A percentile compares a stretch with the other conserved stretches of the same genome.
Conservation (phyloP, 2,888 invertebrate species). For the Brenthis daphne region DNA sequence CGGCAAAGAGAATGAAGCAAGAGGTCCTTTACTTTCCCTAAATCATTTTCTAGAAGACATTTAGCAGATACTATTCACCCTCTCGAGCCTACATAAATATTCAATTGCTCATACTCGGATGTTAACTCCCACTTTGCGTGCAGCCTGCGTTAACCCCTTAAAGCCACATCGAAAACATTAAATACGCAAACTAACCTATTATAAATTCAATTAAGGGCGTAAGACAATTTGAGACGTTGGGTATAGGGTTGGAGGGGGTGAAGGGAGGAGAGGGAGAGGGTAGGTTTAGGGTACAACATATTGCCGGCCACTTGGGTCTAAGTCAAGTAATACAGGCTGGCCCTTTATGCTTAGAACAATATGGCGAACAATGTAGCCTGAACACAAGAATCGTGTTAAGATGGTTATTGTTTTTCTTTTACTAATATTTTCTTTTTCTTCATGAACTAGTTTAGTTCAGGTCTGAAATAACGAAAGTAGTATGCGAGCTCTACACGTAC, state of each 20-base stretch:
- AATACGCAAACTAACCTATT: slow-evolving; percentile 76
- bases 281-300: slow-evolving; percentile 51
- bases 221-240: slow-evolving; percentile 66
- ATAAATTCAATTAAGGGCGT: slow-evolving; percentile 78
- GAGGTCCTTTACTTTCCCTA: background rate
- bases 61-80: background rate
- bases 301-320: slow-evolving; percentile 64
- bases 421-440: slow-evolving; percentile 9
- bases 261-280: slow-evolving; percentile 46
- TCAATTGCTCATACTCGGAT: slow-evolving; percentile 7
- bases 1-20: background rate
- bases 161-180: slow-evolving; percentile 39
- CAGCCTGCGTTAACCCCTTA: slow-evolving; percentile 48
- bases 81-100: slow-evolving; percentile 8
- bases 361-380: slow-evolving; percentile 46
- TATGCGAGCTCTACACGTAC: background rate
- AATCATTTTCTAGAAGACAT: slow-evolving; percentile 1
- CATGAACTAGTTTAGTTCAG: slow-evolving; percentile 9
- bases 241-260: slow-evolving; percentile 23
- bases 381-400: slow-evolving; percentile 31
- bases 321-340: slow-evolving; percentile 49
- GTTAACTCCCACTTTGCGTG: slow-evolving; percentile 42
- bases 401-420: slow-evolving; percentile 20
- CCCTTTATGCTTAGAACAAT: slow-evolving; percentile 59
- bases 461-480: background rate